phyloP scores from a whole-genome alignment of 2,797 vertebrate species.

The Spinus pinus region DNA sequence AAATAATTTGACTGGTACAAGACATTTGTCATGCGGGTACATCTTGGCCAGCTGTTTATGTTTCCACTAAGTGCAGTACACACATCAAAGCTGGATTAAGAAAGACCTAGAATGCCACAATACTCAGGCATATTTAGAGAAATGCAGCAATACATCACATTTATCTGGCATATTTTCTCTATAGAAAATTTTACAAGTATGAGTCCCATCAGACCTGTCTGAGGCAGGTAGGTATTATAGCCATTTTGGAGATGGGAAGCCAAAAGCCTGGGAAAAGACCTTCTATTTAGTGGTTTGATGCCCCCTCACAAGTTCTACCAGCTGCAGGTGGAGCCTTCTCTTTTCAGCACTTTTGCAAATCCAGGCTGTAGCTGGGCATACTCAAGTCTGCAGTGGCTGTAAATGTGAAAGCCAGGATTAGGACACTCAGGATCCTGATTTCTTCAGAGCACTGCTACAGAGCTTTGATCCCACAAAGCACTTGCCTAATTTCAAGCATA shows the following conservation, averaged over 20 bases:
- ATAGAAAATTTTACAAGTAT: not conserved
- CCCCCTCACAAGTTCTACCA: not conserved
- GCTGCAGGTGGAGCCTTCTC: not conserved
- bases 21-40: not conserved
- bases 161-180: not conserved
- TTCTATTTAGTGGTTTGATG: not conserved
- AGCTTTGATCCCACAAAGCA: slow-evolving; percentile 13
- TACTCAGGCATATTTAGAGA: not conserved
- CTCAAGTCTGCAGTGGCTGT: not conserved
- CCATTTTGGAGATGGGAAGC: not conserved
- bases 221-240: not conserved
- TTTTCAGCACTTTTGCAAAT: not conserved
- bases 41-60: slow-evolving; percentile 14
- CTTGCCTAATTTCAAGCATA: slow-evolving; percentile 32
- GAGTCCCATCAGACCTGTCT: not conserved
- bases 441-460: not conserved
- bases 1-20: not conserved
- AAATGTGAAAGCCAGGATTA: not conserved
- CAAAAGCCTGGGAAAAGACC: not conserved
- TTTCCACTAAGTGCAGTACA: not conserved
- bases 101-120: not conserved
- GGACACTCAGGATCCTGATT: not conserved
- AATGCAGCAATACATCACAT: not conserved
- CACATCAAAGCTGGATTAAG: not conserved
- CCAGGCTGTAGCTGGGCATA: not conserved